Base-by-base conservation (phyloP, 2,797 vertebrate species). In the Benthosema pterotum region DNA sequence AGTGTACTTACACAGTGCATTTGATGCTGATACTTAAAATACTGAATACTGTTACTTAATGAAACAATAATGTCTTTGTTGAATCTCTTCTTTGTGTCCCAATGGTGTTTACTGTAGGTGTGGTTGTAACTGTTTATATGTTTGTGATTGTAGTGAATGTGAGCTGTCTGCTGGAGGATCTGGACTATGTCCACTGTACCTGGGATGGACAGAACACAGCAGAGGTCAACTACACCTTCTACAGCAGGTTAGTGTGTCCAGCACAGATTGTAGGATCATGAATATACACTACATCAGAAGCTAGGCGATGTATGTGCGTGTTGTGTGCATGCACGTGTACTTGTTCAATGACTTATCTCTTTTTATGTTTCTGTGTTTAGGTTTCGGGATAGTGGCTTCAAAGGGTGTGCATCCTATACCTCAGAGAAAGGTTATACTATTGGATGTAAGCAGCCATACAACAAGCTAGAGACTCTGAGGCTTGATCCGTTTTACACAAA, bases 171-270 rank as follows among this genome's bases (percentile, higher is more conserved):
- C 14, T 95, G 62, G 79, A 93, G 73, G 83, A 95, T 7, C 75
- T 91, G 0, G 58, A 94, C 57, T 83, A 91, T 71, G 86, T 95
- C 74, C 79, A 57, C 38, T 97, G 95, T 71, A 74, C 0, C 2
- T 97, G 95, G 95, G 85, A 88, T 5, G 75, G 28, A 49, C 63
- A 54, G 42, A 72, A 74, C 65, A 73, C 12, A 0, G 89, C 79
- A 25, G 19, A 53, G 0, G 68, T 78, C 85, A 95, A 94, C 78
- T 93, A 93, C 75, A 94, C 90, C 49, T 91, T 96, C 75, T 75
- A 65, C 46, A 90, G 90, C 84, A 28, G 90, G 95, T 95, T 83
- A 2, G 92, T 84, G 51, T 55, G 18, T 38, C n/a, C 2, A 2
- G 50, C 12, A 58, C 46, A 57, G 19, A 1, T n/a, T 22, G 25